phyloP scores from a whole-genome alignment of 2,797 vertebrate genomes.

The Coracias cyanogaster region DNA sequence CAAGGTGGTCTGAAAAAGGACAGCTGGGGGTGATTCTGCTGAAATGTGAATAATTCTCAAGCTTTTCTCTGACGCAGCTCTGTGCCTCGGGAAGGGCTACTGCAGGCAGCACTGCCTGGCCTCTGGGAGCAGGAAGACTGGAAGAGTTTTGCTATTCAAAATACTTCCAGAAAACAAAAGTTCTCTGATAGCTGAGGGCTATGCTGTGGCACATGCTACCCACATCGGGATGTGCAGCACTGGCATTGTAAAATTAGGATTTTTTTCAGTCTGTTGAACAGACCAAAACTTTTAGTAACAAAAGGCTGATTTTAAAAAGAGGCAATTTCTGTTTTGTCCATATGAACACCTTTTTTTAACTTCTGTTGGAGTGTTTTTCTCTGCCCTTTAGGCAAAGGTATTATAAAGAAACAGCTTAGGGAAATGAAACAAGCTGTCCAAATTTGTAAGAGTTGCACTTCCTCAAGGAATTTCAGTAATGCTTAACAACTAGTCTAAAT shows the following conservation, averaged over 20 bases:
- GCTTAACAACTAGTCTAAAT: slow-evolving; percentile 51
- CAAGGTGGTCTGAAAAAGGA: background rate
- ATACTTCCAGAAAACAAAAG: background rate
- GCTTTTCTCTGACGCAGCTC: background rate
- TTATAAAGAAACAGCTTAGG: slow-evolving; percentile 1
- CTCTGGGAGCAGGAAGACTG: background rate
- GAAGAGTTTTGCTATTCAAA: background rate
- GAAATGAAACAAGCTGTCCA: slow-evolving; percentile 65
- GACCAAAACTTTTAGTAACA: background rate
- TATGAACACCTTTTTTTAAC: background rate
- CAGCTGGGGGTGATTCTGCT: background rate
- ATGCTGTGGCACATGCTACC: background rate
- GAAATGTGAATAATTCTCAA: background rate
- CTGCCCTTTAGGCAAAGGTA: background rate
- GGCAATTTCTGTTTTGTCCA: background rate
- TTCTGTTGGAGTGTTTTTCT: background rate
- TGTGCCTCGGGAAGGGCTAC: fast-evolving
- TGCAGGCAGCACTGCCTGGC: background rate
- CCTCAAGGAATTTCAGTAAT: slow-evolving; percentile 63
- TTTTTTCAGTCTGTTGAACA: background rate
- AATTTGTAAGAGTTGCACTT: slow-evolving; percentile 69
- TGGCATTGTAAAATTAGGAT: background rate
- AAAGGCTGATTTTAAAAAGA: background rate
- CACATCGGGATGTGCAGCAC: background rate
- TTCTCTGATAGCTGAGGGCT: background rate